Base-by-base conservation (phyloP, 2,113 vertebrate species). In the Poeciliopsis prolifica region DNA sequence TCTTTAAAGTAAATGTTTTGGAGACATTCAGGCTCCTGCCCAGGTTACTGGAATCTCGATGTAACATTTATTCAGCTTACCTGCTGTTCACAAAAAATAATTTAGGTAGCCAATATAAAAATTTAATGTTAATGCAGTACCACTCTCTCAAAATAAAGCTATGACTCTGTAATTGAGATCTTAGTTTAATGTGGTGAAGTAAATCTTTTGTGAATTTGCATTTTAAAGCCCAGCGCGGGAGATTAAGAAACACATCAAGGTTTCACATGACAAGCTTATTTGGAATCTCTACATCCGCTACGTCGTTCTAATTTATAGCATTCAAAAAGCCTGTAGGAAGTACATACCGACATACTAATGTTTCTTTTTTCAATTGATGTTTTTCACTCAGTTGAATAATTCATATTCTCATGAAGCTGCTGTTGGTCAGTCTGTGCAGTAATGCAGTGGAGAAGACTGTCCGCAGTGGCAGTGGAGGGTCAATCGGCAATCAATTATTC, bases 401-500 rank as follows among this genome's bases (percentile, higher is more conserved):
- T 58, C 3, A 9, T 58, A 19, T 58, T 58, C 51, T 5, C 22
- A 40, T 65, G 68, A 44, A 29, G 61, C 44, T 58, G 63, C 64
- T 28, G 75, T 71, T 78, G 73, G 75, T 81, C 82, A 82, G 80
- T 79, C 68, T 82, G 89, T 77, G 89, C 85, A 75, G 83, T 88
- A 83, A 91, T 91, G 87, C 83, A 87, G 84, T 79, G 77, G 33
- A 28, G 77, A 87, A 79, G 82, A 86, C 80, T 80, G 79, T 86
- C 91, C 81, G 87, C 75, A 83, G 83, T 82, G 75, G 82, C 86
- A 86, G 51, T 73, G 74, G 81, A 88, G 87, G 88, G 90, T 93
- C 91, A 92, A 91, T 92, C 78, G 75, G 31, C 87, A 91, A 93
- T 94, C 91, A 90, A 89, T 91, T 90, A 89, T 89, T 88, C 86